Evolutionary conservation across 2,797 vertebrate species (phyloP).

Genomic region (Pangasius sanitwongsei): DNA sequence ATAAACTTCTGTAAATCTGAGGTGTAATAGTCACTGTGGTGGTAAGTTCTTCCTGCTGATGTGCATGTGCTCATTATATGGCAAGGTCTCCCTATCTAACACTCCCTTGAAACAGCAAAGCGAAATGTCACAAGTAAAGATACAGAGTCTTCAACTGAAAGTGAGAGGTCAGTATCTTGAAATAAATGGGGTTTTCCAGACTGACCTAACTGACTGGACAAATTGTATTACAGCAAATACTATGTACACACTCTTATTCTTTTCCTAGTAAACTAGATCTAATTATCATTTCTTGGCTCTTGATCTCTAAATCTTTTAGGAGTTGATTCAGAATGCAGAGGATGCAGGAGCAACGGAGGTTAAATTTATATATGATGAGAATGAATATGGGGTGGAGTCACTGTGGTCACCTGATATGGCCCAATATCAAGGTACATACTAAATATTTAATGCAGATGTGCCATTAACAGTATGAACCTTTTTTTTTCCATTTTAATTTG

Average conservation of each 20-base stretch:
- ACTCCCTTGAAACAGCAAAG: not conserved
- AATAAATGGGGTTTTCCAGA: not conserved
- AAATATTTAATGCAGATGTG: not conserved
- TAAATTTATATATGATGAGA: conserved; percentile 96
- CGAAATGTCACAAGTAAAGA: not conserved
- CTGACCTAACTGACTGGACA: not conserved
- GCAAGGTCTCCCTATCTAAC: not conserved
- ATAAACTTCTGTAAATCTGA: not conserved
- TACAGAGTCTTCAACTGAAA: not conserved
- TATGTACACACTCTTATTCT: not conserved
- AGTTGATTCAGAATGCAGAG: conserved; percentile 98
- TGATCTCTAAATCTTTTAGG: conserved; percentile 70
- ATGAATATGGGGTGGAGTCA: conserved; percentile 90
- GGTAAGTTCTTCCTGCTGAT: not conserved
- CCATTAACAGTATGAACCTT: not conserved
- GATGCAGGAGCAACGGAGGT: conserved; percentile 97
- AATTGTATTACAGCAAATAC: not conserved
- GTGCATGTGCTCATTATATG: not conserved
- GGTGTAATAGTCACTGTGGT: not conserved
- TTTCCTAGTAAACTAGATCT: not conserved
- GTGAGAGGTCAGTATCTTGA: not conserved
- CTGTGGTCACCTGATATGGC: conserved; percentile 95
- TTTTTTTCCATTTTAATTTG: not conserved
- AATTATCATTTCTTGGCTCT: not conserved
- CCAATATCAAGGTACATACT: conserved; percentile 86